Evolutionary conservation across 2,113 vertebrate genomes (phyloP).

Genomic region (Verasper variegatus): DNA sequence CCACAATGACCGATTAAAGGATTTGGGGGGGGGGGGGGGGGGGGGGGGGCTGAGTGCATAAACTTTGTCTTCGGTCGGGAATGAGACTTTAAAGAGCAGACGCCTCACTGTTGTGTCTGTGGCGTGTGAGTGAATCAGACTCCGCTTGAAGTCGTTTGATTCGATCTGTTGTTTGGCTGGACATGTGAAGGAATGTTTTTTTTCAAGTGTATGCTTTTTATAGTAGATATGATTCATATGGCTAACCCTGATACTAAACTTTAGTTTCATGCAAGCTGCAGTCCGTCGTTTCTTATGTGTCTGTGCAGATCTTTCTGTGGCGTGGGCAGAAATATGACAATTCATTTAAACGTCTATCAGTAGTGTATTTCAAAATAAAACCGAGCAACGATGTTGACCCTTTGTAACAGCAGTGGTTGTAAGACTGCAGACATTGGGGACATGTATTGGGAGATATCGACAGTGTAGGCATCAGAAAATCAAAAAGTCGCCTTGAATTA

Average conservation of each 20-base stretch:
- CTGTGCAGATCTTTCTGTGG: not conserved
- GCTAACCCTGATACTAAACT: not conserved
- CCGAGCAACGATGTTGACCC: not conserved
- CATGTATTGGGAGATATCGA: not conserved
- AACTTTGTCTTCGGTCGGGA: conserved; percentile 27
- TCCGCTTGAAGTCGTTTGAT: no score
- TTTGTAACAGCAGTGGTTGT: not conserved
- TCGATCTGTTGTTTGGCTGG: not conserved
- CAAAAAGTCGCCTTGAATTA: no score
- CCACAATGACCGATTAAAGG: conserved; percentile 56
- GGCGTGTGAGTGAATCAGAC: not conserved
- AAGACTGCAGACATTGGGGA: not conserved
- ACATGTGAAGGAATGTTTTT: not conserved
- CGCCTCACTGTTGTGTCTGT: conserved; percentile 4
- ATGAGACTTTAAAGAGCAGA: conserved; percentile 26
- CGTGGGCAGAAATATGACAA: not conserved
- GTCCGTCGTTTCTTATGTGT: not conserved
- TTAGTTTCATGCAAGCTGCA: not conserved
- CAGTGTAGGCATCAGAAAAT: no score
- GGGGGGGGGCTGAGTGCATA: not conserved
- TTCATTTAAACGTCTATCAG: not conserved
- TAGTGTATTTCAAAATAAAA: not conserved
- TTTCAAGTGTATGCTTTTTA: not conserved
- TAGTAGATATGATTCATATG: not conserved
- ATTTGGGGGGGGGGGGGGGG: conserved; percentile 23